Evolutionary conservation across 2,888 invertebrate species (phyloP), one percentile per base, ranked within the genome.

Genomic region (Schrankia costaestrigalis): DNA sequence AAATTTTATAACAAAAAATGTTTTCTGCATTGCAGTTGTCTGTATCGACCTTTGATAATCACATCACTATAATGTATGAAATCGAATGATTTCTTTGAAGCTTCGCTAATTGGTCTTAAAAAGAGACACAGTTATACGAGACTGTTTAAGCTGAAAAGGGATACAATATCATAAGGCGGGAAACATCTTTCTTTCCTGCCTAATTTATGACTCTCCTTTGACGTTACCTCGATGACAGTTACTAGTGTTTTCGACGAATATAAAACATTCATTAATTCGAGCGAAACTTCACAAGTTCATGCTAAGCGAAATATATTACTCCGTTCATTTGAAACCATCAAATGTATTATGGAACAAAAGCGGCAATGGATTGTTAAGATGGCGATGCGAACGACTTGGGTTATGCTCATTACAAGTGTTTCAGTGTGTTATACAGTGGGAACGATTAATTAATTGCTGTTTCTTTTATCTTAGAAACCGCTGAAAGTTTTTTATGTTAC

Each of bases 111-210:
- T 80, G 73, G 78, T 64, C 49, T 34, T 37, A 52, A 63, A 77
- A 55, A 46, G 69, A 52, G 77, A 78, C 39, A 45, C 47, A 38
- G 34, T 31, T 35, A 71, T 64, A 35, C 32, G 24, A 31, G 22
- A 17, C 11, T 12, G 11, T 6, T 9, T 27, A 36, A 7, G 63
- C 36, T 10, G 37, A 68, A 79, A 44, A 56, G 57, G 59, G 71
- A 72, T 37, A 47, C 48, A 44, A 44, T 41, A 49, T 30, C 48
- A 46, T 52, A 55, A 62, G 71, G 77, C 79, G 81, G 81, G 78
- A 78, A 74, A 72, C 78, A 81, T 85, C 81, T 83, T 82, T 81
- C 81, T 78, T 78, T 76, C 66, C 47, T 50, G 56, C 46, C 40
- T 74, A 68, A 78, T 77, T 78, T 77, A 78, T 56, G 61, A 63